These are phyloP conservation scores for Harpegnathos saltator DNA, from an alignment of 1,140 invertebrate genomes.

Conservation along the genomic window DNA sequence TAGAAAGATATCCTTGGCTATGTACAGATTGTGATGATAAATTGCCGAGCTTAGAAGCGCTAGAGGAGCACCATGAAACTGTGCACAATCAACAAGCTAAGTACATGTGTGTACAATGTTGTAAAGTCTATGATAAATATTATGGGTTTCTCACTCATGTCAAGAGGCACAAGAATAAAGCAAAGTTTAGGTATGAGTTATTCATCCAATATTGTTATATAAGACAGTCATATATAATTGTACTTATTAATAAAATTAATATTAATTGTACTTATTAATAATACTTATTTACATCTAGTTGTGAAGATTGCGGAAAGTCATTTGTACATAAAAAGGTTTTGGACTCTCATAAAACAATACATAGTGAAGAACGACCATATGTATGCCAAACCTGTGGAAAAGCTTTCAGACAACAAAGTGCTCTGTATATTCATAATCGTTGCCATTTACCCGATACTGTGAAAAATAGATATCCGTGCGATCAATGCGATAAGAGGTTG, in stretches of 20 bases:
- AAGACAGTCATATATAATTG: background rate
- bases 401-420: constrained; percentile 87
- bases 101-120: constrained; percentile 87
- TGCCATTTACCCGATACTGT: constrained; percentile 87
- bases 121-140: constrained; percentile 88
- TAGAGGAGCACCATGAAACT: constrained; percentile 86
- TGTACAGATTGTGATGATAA: constrained; percentile 87
- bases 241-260: no score
- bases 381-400: constrained; percentile 87
- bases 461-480: constrained; percentile 87
- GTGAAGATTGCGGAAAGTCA: constrained; percentile 87
- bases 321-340: constrained; percentile 86
- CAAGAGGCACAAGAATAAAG: constrained; percentile 85
- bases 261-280: constrained; percentile 19
- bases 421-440: constrained; percentile 86
- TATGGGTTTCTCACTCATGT: constrained; percentile 87
- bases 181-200: constrained; percentile 85
- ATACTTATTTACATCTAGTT: constrained; percentile 75
- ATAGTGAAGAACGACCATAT: constrained; percentile 86
- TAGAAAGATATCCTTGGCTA: constrained; percentile 87
- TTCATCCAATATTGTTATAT: background rate
- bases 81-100: constrained; percentile 86
- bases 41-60: constrained; percentile 84
- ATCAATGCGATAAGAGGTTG: constrained; percentile 87
- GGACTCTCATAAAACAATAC: constrained; percentile 85